Conservation (phyloP, 2,888 invertebrate species). For the Geotrupes spiniger region DNA sequence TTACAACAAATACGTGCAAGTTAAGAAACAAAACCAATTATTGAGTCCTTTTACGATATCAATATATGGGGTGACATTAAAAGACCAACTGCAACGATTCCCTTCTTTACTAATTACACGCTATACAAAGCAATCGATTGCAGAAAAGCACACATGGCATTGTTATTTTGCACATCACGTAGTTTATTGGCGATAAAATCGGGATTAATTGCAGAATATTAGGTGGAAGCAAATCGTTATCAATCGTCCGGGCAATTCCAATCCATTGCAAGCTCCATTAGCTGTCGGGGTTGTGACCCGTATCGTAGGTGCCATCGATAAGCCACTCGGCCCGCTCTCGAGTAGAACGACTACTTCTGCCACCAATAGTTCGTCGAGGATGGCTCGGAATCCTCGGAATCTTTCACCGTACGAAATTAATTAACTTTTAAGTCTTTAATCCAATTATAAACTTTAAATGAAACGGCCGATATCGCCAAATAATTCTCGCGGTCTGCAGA, state of each 20-base stretch:
- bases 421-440: slow-evolving; percentile 16
- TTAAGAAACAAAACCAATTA: too few species aligned
- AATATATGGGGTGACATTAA: too few species aligned
- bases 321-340: slow-evolving; percentile 12
- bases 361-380: too few species aligned
- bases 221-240: slow-evolving; percentile 17
- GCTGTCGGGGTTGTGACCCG: slow-evolving; percentile 15
- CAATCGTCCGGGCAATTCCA: slow-evolving; percentile 17
- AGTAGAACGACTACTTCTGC: slow-evolving; percentile 6
- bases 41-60: too few species aligned
- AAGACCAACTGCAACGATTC: too few species aligned
- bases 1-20: too few species aligned
- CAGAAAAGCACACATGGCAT: not conserved
- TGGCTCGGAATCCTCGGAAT: slow-evolving; percentile 9
- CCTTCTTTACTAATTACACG: too few species aligned
- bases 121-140: too few species aligned
- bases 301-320: slow-evolving; percentile 17
- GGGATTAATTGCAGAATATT: slow-evolving; percentile 17
- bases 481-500: too few species aligned
- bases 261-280: slow-evolving; percentile 16
- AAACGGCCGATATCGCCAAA: too few species aligned
- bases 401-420: slow-evolving; percentile 19
- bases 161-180: slow-evolving; percentile 2
- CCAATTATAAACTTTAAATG: too few species aligned
- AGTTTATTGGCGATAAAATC: not conserved